Evolutionary conservation across 2,797 vertebrate species (phyloP), one percentile per base, ranked within the genome.

Genomic region (Eidolon dupreanum): DNA sequence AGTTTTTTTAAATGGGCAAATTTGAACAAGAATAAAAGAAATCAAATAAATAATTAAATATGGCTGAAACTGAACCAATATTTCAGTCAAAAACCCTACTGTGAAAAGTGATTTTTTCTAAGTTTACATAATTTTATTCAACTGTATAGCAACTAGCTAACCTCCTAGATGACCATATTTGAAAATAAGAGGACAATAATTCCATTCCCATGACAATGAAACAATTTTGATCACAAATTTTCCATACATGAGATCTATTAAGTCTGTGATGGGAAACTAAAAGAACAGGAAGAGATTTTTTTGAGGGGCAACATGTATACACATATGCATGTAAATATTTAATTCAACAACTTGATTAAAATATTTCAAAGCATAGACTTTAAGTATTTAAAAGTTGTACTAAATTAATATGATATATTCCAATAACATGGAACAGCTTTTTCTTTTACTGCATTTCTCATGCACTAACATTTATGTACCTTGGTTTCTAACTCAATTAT

Each of bases 401-500:
- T 93, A 81, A 95, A 84, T 89, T 91, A 97, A 81, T 10, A 96
- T 36, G 0, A 91, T 83, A 15, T 88, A 91, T 93, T 96, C 92
- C 95, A 86, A 51, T 89, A 66, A 94, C 70, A 88, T 24, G 93
- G 93, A 98, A 92, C n/a, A 94, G 70, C 63, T 49, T 97, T 96
- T 96, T 97, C 43, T 92, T 96, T 88, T 53, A 96, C 88, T 1
- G 8, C 86, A 65, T 41, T 93, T 97, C 88, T 91, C 96, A 33
- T 96, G 97, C 86, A 96, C 90, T 73, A 93, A 96, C 92, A 87
- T 94, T 90, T 96, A 96, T 43, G 12, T 96, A 97, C 28, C 0
- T 93, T 97, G 65, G 94, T 96, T 97, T 97, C 59, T 92, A 97
- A 95, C 90, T 98, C 98, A 98, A 98, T 96, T 96, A 95, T 49